A percentile compares a stretch with the other conserved stretches of the same genome.
Evolutionary conservation across 2,113 vertebrate genomes (phyloP).

Genomic region (Aegithalos caudatus): DNA sequence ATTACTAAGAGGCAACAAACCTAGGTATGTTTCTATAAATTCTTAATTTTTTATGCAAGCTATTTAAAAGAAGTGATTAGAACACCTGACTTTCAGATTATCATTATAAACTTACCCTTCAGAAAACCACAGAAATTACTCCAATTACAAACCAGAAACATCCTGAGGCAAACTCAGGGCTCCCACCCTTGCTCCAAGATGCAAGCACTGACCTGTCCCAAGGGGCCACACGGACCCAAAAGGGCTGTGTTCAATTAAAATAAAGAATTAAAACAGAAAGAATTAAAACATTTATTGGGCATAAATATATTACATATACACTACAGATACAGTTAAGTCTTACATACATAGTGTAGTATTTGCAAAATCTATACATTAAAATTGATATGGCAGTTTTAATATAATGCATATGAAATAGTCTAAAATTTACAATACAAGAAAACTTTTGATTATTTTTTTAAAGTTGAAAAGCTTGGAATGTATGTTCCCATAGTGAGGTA

Average conservation of each 20-base stretch:
- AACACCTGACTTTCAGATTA: background rate
- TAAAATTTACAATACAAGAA: constrained; percentile 99
- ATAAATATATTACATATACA: constrained; percentile 99
- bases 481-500: constrained; percentile 94
- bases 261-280: constrained; percentile 90
- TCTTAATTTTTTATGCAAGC: background rate
- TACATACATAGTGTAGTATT: constrained; percentile 99
- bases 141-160: background rate
- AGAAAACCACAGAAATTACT: background rate
- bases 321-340: constrained; percentile 99
- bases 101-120: background rate
- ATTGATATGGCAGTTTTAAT: constrained; percentile 99
- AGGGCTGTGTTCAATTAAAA: background rate
- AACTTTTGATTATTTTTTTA: constrained; percentile 83
- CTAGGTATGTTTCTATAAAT: background rate
- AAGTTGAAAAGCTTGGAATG: constrained; percentile 97
- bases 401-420: constrained; percentile 99
- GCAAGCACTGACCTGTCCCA: background rate
- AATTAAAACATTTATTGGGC: constrained; percentile 99
- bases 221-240: background rate
- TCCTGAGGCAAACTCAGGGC: background rate
- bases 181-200: background rate
- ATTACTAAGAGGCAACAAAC: background rate
- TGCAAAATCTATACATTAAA: constrained; percentile 99
- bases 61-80: background rate